phyloP scores from a whole-genome alignment of 1,140 invertebrate genomes.

The Marisa cornuarietis region DNA sequence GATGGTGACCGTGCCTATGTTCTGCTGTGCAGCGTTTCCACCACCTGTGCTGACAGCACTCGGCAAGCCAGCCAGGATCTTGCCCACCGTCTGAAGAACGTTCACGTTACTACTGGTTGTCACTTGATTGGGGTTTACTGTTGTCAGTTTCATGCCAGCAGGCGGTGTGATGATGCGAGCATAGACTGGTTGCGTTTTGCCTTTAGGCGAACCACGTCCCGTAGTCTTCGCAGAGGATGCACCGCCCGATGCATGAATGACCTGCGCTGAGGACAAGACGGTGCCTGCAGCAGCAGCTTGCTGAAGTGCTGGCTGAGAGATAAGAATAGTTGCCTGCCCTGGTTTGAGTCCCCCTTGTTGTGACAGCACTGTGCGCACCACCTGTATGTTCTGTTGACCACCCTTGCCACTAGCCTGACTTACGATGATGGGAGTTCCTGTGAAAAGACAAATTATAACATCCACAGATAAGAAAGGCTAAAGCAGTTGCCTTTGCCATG shows the following conservation, averaged over 20 bases:
- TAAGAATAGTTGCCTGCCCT: slow-evolving; percentile 57
- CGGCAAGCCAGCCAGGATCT: slow-evolving; percentile 34
- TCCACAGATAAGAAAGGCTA: no score
- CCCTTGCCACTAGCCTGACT: slow-evolving; percentile 53
- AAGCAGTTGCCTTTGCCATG: no score
- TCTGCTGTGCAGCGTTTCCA: background rate
- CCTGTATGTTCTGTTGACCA: slow-evolving; percentile 53
- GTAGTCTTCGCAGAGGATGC: slow-evolving; percentile 29
- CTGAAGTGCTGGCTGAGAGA: slow-evolving; percentile 53
- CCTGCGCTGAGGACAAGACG: slow-evolving; percentile 45
- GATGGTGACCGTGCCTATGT: background rate
- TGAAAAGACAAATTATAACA: slow-evolving; percentile 1
- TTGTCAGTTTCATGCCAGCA: slow-evolving; percentile 52
- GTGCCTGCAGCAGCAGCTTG: slow-evolving; percentile 36
- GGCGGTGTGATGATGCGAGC: slow-evolving; percentile 63
- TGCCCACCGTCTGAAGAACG: slow-evolving; percentile 51
- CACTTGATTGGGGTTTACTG: slow-evolving; percentile 31
- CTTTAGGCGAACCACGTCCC: slow-evolving; percentile 46
- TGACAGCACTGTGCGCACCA: slow-evolving; percentile 56
- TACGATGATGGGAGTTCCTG: slow-evolving; percentile 47
- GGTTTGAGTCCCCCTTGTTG: slow-evolving; percentile 52
- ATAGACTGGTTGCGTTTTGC: slow-evolving; percentile 60
- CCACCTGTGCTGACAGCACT: background rate
- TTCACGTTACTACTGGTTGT: slow-evolving; percentile 28
- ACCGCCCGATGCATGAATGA: slow-evolving; percentile 31